phyloP scores from a whole-genome alignment of 2,888 invertebrate genomes.

The Agrochola lota region DNA sequence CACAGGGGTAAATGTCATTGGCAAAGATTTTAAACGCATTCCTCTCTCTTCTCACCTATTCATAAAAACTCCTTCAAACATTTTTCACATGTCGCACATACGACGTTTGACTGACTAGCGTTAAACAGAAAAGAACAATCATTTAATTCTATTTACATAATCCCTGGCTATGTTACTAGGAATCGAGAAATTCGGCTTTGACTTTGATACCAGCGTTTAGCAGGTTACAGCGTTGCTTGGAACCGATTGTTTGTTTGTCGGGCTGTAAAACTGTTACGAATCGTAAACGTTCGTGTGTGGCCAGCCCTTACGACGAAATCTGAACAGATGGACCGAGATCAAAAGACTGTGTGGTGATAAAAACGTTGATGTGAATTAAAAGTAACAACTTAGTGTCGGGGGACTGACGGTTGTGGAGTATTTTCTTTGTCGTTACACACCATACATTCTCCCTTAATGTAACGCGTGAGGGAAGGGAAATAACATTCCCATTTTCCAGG shows the following conservation, averaged over 20 bases:
- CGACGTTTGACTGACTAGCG: conserved; percentile 63
- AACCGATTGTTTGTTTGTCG: conserved; percentile 89
- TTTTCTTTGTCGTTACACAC: conserved; percentile 74
- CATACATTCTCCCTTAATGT: conserved; percentile 72
- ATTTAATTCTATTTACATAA: conserved; percentile 66
- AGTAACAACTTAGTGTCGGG: conserved; percentile 85
- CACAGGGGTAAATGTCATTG: conserved; percentile 70
- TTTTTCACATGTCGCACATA: conserved; percentile 48
- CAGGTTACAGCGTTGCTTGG: conserved; percentile 84
- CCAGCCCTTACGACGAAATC: conserved; percentile 90
- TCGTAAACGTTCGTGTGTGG: conserved; percentile 90
- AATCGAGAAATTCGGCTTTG: conserved; percentile 83
- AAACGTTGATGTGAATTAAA: conserved; percentile 87
- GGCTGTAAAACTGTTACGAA: conserved; percentile 88
- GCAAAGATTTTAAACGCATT: conserved; percentile 62
- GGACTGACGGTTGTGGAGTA: conserved; percentile 70
- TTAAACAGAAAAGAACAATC: conserved; percentile 68
- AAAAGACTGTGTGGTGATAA: conserved; percentile 86
- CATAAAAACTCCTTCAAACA: conserved; percentile 37
- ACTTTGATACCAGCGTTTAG: conserved; percentile 86
- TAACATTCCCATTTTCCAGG: conserved; percentile 87
- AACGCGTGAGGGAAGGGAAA: conserved; percentile 72
- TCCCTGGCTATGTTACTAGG: conserved; percentile 77
- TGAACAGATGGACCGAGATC: conserved; percentile 89
- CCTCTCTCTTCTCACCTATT: conserved; percentile 26